Conservation (phyloP, 2,113 vertebrate species). For the Hystrix cristata region DNA sequence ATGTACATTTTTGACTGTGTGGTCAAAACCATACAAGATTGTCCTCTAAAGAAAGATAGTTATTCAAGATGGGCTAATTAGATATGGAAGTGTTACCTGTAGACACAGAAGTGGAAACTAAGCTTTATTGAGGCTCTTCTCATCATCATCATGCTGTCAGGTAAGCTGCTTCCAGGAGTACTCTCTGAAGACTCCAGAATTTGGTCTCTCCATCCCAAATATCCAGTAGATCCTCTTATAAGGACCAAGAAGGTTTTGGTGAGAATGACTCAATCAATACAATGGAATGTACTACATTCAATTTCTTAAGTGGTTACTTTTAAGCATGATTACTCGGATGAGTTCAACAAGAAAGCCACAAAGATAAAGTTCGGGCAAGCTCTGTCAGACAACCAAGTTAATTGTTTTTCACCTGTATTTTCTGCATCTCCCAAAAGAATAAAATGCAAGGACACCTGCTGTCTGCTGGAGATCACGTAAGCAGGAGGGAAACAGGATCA, state of each 20-base stretch:
- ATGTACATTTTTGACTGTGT: background rate
- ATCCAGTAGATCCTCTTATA: background rate
- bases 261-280: background rate
- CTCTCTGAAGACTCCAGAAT: background rate
- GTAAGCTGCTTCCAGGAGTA: background rate
- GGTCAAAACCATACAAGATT: conserved; percentile 63
- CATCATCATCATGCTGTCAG: background rate
- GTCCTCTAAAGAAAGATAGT: background rate
- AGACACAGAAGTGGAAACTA: background rate
- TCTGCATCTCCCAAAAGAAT: background rate
- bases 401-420: background rate
- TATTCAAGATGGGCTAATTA: background rate
- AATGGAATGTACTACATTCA: background rate
- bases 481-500: background rate
- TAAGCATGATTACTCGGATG: background rate
- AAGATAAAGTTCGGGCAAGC: background rate
- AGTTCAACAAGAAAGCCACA: background rate
- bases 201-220: background rate
- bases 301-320: background rate
- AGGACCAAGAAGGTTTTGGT: background rate
- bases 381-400: background rate
- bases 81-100: background rate
- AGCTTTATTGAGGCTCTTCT: background rate
- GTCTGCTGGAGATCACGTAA: background rate
- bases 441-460: background rate